Base-by-base conservation (phyloP, 2,113 vertebrate species). In the Actenoides hombroni region DNA sequence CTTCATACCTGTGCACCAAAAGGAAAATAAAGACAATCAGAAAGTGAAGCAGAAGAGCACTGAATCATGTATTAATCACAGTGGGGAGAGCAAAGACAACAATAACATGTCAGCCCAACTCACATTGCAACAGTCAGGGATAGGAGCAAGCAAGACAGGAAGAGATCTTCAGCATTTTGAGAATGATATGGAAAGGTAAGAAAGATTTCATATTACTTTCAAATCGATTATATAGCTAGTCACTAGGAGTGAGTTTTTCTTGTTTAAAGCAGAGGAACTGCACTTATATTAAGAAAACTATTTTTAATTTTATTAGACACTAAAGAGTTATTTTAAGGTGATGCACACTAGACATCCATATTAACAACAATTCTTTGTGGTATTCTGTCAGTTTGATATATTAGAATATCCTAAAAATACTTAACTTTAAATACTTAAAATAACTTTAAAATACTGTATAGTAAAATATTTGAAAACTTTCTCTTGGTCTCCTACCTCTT, bases 111-210 rank as follows among this genome's bases (percentile, higher is more conserved):
- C 65, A 86, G 35, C 59, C 37, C 65, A 76, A 74, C n/a, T 65
- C 31, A 59, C 19, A 0, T 18, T 83, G 21, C 39, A 76, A 24
- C 82, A 93, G 89, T 71, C 86, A 64, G 56, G 57, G 69, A 44
- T 29, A 77, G 48, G 6, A 76, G 40, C 70, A 90, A 86, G 35
- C 65, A 90, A 49, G 73, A 13, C 7, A 25, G 79, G 59, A 84
- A 90, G 29, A 87, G 91, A 71, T 80, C 48, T 61, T 53, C 97
- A 86, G 48, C 61, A 48, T 91, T 88, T 49, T 93, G 94, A 81
- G 59, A 79, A 61, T 28, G 61, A 26, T 60, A 40, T 59, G 70
- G 78, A 96, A 95, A 92, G 63, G 98, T 98, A 96, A 97, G 97
- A 40, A 3, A n/a, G 42, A 90, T 60, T 21, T 86, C 69, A 76